Percentiles rank a stretch among this genome's conserved stretches.
phyloP scores from a whole-genome alignment of 2,797 vertebrate species.

The Setipinna tenuifilis region DNA sequence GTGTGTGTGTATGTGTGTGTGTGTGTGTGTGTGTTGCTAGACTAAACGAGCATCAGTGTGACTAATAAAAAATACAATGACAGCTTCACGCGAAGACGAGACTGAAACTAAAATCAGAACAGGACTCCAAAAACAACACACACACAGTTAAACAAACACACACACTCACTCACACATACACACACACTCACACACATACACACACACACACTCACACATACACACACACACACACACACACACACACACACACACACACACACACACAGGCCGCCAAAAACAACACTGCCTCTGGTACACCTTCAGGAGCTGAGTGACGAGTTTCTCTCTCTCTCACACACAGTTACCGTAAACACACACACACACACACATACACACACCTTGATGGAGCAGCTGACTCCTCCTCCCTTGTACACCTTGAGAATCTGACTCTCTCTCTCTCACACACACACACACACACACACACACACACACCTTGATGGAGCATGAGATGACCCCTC shows the following conservation, averaged over 20 bases:
- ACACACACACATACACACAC: not conserved
- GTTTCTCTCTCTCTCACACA: too few relatives aligned
- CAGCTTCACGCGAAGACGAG: too few relatives aligned
- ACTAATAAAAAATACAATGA: too few relatives aligned
- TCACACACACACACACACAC: slow-evolving; percentile 36
- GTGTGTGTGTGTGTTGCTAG: too few relatives aligned
- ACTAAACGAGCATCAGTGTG: too few relatives aligned
- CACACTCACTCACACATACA: not conserved
- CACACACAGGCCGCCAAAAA: too few relatives aligned
- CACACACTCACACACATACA: not conserved
- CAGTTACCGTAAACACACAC: too few relatives aligned
- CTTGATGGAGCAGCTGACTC: slow-evolving; percentile 83
- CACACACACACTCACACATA: not conserved
- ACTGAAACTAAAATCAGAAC: too few relatives aligned
- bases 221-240: not conserved
- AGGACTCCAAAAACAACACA: too few relatives aligned
- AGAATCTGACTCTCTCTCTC: slow-evolving; percentile 81
- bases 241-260: not conserved
- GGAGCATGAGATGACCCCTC: slow-evolving; percentile 90
- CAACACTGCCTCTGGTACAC: too few relatives aligned
- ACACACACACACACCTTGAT: slow-evolving; percentile 75
- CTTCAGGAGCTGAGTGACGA: too few relatives aligned
- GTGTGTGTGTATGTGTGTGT: too few relatives aligned
- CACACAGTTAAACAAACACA: not conserved
- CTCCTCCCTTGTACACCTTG: slow-evolving; percentile 82